Conservation (phyloP, 2,888 invertebrate genomes). For the Malthinus flaveolus region DNA sequence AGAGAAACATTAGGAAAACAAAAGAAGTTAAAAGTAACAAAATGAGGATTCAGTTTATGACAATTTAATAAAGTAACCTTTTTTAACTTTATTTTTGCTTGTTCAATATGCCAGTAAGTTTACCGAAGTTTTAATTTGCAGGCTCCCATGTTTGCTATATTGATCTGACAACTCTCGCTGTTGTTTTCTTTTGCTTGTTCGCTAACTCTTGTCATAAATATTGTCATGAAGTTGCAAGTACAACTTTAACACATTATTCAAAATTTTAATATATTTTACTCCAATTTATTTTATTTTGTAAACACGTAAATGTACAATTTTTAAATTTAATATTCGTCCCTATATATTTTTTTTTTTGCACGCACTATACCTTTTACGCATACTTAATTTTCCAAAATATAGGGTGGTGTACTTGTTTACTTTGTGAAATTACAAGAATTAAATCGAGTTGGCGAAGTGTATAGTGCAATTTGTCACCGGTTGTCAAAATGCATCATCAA, state of each 20-base stretch:
- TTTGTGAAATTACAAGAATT: no score
- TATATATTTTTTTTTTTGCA: no score
- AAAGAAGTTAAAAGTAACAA: no score
- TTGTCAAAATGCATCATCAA: no score
- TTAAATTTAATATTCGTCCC: not conserved
- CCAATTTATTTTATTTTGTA: slow-evolving; percentile 5
- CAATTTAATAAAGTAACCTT: not conserved
- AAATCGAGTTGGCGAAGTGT: no score
- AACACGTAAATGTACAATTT: slow-evolving; percentile 1
- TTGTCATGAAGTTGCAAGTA: slow-evolving; percentile 23
- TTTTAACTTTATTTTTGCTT: slow-evolving; percentile 2
- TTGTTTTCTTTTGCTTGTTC: slow-evolving; percentile 28
- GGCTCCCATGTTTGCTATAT: slow-evolving; percentile 29
- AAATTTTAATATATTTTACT: slow-evolving; percentile 20
- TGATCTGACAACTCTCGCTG: slow-evolving; percentile 24
- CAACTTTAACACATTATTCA: slow-evolving; percentile 24
- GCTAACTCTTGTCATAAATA: slow-evolving; percentile 30
- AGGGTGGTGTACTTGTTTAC: no score
- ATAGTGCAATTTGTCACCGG: no score
- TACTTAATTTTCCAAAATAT: no score
- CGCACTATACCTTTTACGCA: no score
- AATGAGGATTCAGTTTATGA: not conserved
- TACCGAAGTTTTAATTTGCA: slow-evolving; percentile 29
- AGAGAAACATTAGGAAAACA: no score
- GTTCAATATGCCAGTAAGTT: slow-evolving; percentile 11